phyloP scores from a whole-genome alignment of 2,113 vertebrate species.

The Lepus europaeus region DNA sequence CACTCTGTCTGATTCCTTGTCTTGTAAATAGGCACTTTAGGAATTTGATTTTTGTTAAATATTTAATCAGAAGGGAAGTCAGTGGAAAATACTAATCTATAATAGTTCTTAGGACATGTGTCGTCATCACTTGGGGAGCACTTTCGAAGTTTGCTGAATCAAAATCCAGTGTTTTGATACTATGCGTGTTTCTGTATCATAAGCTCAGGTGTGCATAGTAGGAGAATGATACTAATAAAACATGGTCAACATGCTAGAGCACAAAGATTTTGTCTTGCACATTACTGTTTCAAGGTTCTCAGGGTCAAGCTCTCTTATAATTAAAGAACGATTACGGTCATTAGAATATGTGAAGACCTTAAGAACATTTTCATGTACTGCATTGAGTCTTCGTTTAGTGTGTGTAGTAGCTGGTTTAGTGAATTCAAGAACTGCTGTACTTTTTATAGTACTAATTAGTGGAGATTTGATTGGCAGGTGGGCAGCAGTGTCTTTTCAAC shows the following conservation, averaged over 20 bases:
- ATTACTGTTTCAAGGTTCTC: neutral
- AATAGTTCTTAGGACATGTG: neutral
- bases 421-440: neutral
- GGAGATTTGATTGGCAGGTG: neutral
- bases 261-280: neutral
- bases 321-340: neutral
- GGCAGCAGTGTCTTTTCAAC: too few species aligned
- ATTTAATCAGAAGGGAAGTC: conserved; percentile 5
- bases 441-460: conserved; percentile 15
- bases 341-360: neutral
- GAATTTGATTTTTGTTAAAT: conserved; percentile 2
- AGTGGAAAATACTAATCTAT: neutral
- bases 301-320: neutral
- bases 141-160: neutral
- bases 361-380: neutral
- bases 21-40: neutral
- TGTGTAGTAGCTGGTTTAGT: neutral
- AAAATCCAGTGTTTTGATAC: neutral
- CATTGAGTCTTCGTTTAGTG: conserved; percentile 15
- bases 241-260: neutral
- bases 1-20: neutral
- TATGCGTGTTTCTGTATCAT: neutral
- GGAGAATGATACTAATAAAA: neutral
- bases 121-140: neutral
- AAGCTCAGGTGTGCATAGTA: neutral